Base-by-base conservation (phyloP, 2,888 invertebrate genomes). In the Drosophila colorata region DNA sequence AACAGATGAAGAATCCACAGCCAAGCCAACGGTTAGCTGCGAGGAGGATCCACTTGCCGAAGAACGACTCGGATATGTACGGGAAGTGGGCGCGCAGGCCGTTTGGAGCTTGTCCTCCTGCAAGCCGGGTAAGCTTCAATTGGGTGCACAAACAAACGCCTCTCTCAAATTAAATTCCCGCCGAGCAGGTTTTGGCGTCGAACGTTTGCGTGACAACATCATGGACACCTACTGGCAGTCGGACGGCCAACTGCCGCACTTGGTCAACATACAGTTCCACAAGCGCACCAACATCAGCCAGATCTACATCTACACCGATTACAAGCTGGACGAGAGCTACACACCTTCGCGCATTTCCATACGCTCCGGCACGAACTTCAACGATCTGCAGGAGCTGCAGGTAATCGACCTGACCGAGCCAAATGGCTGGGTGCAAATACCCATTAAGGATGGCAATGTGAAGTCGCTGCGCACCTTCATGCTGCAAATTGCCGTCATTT, bases 151-250 rank as follows among this genome's bases (percentile, higher is more conserved):
- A 20, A 0, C 2, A 23, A 13, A 5, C 5, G 13, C 5, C 11
- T 5, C 2, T 4, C 16, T 20, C 4, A 37, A 28, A 40, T 4
- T 9, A 46, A 31, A 35, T 9, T n/a, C 0, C 13, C 3, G 37
- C 1, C 7, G 11, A 25, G 6, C 18, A 97, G 99, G 99, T 44
- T 99, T 98, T 93, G 99, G 99, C 3, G 98, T 99, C 4, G 98
- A 99, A 90, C 99, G 99, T 90, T 92, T 99, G 41, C 93, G 99
- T 74, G 98, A 99, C 92, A 97, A 98, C 90, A 97, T 97, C 72
- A 96, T 97, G 92, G 99, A 99, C 80, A 98, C 98, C 3, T 99
- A 99, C 92, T 99, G 99, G 99, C 99, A 99, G 92, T 99, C 99
- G 0, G 99, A 99, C 92, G 99, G 99, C 0, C 99, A 99, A 80